These are phyloP conservation scores for Minunthozetes semirufus DNA, from an alignment of 2,888 invertebrate genomes.

Conservation along the genomic window DNA sequence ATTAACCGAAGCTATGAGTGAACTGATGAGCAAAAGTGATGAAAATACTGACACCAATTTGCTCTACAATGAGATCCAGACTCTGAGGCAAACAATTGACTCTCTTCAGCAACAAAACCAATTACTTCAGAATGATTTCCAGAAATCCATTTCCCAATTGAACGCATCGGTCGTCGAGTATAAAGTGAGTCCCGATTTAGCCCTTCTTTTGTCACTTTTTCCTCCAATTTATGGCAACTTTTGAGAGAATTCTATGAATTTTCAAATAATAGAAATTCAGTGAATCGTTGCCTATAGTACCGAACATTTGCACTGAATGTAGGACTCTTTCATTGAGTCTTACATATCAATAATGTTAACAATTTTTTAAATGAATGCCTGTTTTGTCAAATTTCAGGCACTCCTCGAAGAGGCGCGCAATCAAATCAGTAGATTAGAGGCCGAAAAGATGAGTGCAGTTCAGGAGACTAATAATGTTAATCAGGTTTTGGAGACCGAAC, in stretches of 20 bases:
- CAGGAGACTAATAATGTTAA: constrained; percentile 1
- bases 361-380: background rate
- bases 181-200: background rate
- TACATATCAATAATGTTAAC: constrained; percentile 14
- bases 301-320: constrained; percentile 20
- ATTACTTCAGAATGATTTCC: background rate
- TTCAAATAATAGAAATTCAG: too few species aligned
- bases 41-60: constrained; percentile 3
- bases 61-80: background rate
- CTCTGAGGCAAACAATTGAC: background rate
- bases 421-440: constrained; percentile 2
- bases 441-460: constrained; percentile 2
- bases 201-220: too few species aligned
- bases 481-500: constrained; percentile 6
- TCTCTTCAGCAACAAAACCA: background rate
- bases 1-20: constrained; percentile 9
- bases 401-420: background rate
- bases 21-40: constrained; percentile 6
- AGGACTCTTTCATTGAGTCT: background rate
- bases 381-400: background rate
- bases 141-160: background rate
- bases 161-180: background rate
- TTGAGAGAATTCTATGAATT: background rate
- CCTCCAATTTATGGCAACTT: background rate
- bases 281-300: background rate